Evolutionary conservation across 2,888 invertebrate species (phyloP), one percentile per base, ranked within the genome.

Genomic region (Camponotus fellah): DNA sequence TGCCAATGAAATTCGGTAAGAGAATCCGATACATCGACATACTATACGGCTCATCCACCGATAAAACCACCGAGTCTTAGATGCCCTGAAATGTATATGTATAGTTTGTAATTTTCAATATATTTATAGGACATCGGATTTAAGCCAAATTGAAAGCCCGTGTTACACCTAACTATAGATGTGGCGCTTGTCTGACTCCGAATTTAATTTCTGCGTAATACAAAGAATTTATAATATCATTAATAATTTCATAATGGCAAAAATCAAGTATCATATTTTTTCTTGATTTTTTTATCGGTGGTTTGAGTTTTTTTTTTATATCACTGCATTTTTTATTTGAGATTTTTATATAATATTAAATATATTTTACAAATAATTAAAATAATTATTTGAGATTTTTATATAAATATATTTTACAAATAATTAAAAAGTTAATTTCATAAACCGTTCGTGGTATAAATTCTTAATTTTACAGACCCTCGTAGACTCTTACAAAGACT

Each of bases 1-100:
- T 95, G 96, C 96, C 90, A 97, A 97, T 91, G 97, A 97, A 94
- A 96, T 99, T 93, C 97, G 97, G 98, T 98, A 95, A 95, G 94
- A 88, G 64, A 76, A 66, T 58, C 75, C 14, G 26, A 2, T 2
- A 49, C 49, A n/a, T 34, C 56, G 56, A 58, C 10, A 43, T 21
- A 26, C 49, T n/a, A n/a, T 32, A 66, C 58, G 14, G 60, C 43
- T 37, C 58, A 49, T 46, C 60, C n/a, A 43, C 46, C n/a, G 34
- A 40, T 71, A 17, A 46, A 21, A 71, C n/a, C 40, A 71, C n/a
- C 40, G 56, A n/a, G 12, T 21, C 14, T 34, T 12, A 14, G 40
- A 12, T 56, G 37, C 8, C 49, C 17, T 53, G 12, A 56, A 26
- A 14, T 9, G 12, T 43, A 12, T 43, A 43, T 12, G 12, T 10